Evolutionary conservation across 2,888 invertebrate genomes (phyloP), one percentile per base, ranked within the genome.

Genomic region (Andrena marginata): DNA sequence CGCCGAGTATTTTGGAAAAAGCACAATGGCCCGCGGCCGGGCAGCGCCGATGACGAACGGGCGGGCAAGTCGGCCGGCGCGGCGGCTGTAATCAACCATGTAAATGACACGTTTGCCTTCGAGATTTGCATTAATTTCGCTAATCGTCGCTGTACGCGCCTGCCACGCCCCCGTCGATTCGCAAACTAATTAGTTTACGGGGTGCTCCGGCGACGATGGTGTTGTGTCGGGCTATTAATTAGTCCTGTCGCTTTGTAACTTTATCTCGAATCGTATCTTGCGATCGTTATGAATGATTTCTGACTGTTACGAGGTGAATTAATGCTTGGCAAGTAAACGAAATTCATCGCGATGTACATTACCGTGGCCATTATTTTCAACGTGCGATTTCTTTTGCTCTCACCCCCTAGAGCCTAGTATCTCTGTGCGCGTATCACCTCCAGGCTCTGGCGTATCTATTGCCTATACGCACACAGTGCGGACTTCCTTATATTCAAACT

Each of bases 111-210:
- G 82, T 86, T 87, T 85, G 84, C 84, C 77, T 73, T 78, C 72
- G 74, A 74, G 80, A 85, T 88, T 87, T 82, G 80, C 83, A 88
- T 88, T 82, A 85, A 86, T 87, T 88, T 74, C 62, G 60, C 67
- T 85, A 86, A 86, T 85, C 87, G 83, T 83, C 81, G 67, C 60
- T 63, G 64, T 59, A 31, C 63, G 10, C 16, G n/a, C 48, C 16
- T n/a, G 23, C 42, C 62, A 29, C 4, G 8, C 48, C 48, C 59
- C 20, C 42, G 56, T 33, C 33, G 65, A 26, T 65, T 74, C 59
- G 42, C 16, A 33, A 60, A 35, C 42, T 59, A 56, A 79, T 75
- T 69, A 59, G 20, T 63, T 29, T 10, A 7, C 29, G 20, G 35
- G n/a, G 29, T 33, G 31, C n/a, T 16, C 13, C 49, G n/a, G 20